Conservation (phyloP, 2,888 invertebrate species). For the Chrysolina oricalcia region DNA sequence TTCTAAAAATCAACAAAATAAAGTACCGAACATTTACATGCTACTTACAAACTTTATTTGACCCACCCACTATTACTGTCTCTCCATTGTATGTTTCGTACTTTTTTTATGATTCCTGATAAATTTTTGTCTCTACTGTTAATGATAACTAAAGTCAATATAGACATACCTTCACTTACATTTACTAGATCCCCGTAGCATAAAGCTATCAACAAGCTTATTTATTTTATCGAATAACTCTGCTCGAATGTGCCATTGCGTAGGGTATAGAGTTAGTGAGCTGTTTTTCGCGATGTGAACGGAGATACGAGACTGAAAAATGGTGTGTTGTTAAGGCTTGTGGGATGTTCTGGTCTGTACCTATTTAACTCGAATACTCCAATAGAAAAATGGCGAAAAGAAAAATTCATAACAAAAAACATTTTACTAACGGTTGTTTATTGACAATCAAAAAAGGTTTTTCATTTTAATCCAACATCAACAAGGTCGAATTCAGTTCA, state of each 20-base stretch:
- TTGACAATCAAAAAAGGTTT: too few species aligned
- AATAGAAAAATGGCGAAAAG: neutral
- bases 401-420: neutral
- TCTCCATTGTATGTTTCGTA: neutral
- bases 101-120: neutral
- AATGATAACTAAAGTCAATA: neutral
- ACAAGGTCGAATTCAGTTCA: too few species aligned
- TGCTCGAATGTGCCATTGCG: neutral
- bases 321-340: slow-evolving; percentile 5
- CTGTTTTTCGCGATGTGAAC: slow-evolving; percentile 15
- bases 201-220: neutral
- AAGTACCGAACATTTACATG: too few species aligned
- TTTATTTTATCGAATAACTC: neutral
- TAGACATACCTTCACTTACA: neutral
- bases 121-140: neutral
- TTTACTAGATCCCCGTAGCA: neutral
- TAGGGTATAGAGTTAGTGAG: slow-evolving; percentile 10
- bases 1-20: too few species aligned
- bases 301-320: slow-evolving; percentile 7
- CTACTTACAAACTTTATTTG: too few species aligned
- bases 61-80: too few species aligned
- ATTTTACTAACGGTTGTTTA: too few species aligned
- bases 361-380: neutral
- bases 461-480: too few species aligned
- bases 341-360: slow-evolving; percentile 3